These are phyloP conservation scores for Dendroctonus valens DNA, from an alignment of 1,140 invertebrate species.

Conservation along the genomic window DNA sequence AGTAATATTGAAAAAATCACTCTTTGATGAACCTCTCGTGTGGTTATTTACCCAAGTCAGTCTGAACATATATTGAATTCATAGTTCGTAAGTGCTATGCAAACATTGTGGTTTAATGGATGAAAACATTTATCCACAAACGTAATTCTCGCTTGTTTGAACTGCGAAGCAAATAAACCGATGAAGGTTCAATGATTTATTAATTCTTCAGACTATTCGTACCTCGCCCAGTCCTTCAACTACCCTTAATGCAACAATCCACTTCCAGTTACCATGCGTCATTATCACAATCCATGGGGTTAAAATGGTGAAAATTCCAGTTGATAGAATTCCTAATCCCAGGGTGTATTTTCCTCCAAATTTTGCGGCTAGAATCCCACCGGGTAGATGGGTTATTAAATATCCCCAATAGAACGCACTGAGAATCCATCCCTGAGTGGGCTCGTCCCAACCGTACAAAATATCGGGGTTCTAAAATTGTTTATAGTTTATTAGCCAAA, in stretches of 20 bases:
- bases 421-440: constrained; percentile 63
- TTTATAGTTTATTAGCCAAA: neutral
- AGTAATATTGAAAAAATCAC: no score
- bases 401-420: constrained; percentile 76
- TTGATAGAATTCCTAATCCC: constrained; percentile 68
- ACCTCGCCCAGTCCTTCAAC: constrained; percentile 70
- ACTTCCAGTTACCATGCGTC: constrained; percentile 54
- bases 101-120: no score
- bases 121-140: no score
- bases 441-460: constrained; percentile 63
- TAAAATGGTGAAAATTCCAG: constrained; percentile 71
- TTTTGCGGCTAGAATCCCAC: constrained; percentile 70
- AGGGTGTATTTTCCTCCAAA: constrained; percentile 77
- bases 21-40: no score
- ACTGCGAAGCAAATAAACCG: no score
- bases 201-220: neutral
- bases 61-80: no score
- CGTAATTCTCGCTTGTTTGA: no score
- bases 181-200: no score
- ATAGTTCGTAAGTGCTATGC: no score
- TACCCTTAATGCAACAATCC: constrained; percentile 62
- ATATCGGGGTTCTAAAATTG: constrained; percentile 37
- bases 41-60: no score
- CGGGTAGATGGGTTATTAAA: constrained; percentile 70
- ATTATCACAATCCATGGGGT: constrained; percentile 64